Evolutionary conservation across 2,113 vertebrate genomes (phyloP).

Genomic region (Ovis canadensis): DNA sequence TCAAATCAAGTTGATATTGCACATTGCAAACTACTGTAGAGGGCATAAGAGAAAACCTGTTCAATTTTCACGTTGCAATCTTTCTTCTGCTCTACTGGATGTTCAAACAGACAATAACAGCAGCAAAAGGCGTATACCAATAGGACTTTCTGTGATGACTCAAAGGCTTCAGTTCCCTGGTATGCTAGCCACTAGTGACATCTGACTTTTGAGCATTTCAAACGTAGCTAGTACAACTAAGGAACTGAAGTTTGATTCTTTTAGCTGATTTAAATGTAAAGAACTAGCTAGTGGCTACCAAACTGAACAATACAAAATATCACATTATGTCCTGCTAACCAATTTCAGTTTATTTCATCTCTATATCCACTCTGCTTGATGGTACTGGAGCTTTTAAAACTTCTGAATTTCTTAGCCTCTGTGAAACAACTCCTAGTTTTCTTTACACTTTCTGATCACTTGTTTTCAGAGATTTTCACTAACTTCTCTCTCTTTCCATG

Average conservation of each 20-base stretch:
- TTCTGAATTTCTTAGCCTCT: not conserved
- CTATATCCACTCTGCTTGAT: not conserved
- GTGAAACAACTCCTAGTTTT: not conserved
- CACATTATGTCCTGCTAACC: not conserved
- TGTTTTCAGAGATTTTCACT: not conserved
- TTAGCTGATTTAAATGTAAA: not conserved
- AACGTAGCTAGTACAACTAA: not conserved
- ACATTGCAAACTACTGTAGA: not conserved
- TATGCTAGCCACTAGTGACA: not conserved
- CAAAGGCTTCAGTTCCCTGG: not conserved
- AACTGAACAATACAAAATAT: not conserved
- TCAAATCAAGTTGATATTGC: not conserved
- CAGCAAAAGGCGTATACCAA: not conserved
- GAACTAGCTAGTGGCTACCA: not conserved
- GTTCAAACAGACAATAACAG: not conserved
- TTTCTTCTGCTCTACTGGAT: not conserved
- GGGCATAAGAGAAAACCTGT: not conserved
- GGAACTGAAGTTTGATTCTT: not conserved
- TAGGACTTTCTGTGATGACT: not conserved
- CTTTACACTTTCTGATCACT: not conserved
- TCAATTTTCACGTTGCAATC: not conserved
- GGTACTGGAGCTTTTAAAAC: not conserved
- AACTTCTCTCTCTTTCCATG: not conserved
- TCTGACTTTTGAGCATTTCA: not conserved
- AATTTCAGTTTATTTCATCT: not conserved